Evolutionary conservation across 92 coral and sea anemone genomes (phyloP).

Genomic region (Zoanthus sansibaricus): DNA sequence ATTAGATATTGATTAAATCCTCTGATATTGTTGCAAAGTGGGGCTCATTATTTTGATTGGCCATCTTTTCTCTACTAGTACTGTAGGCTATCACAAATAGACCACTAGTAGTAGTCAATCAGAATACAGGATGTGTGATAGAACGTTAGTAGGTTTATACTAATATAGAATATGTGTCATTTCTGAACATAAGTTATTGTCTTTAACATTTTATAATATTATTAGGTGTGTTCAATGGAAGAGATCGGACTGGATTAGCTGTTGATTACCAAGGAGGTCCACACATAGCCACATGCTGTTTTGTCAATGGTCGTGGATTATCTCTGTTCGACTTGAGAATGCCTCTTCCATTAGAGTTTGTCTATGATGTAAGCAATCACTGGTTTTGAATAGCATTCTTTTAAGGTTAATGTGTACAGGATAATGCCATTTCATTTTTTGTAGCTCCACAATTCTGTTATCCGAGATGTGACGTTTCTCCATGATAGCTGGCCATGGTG

Average conservation of each 20-base stretch:
- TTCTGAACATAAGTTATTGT: too few relatives aligned
- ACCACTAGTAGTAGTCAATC: too few relatives aligned
- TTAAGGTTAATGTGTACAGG: neutral
- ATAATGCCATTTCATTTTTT: neutral
- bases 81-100: too few relatives aligned
- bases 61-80: too few relatives aligned
- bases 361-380: slow-evolving; percentile 74
- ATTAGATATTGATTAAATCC: too few relatives aligned
- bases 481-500: slow-evolving; percentile 97
- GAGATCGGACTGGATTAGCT: slow-evolving; percentile 88
- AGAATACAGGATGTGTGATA: too few relatives aligned
- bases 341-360: slow-evolving; percentile 82
- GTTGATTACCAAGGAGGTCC: slow-evolving; percentile 77
- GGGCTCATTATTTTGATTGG: too few relatives aligned
- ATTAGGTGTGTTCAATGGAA: slow-evolving; percentile 84
- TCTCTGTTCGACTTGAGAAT: slow-evolving; percentile 86
- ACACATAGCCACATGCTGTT: slow-evolving; percentile 78
- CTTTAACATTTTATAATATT: neutral
- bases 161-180: too few relatives aligned
- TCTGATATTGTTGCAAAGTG: too few relatives aligned
- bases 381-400: neutral
- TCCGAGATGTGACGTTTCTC: slow-evolving; percentile 87
- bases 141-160: too few relatives aligned
- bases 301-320: slow-evolving; percentile 89
- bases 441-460: slow-evolving; percentile 73